Evolutionary conservation across 1,140 invertebrate genomes (phyloP).

Genomic region (Cydia amplana): DNA sequence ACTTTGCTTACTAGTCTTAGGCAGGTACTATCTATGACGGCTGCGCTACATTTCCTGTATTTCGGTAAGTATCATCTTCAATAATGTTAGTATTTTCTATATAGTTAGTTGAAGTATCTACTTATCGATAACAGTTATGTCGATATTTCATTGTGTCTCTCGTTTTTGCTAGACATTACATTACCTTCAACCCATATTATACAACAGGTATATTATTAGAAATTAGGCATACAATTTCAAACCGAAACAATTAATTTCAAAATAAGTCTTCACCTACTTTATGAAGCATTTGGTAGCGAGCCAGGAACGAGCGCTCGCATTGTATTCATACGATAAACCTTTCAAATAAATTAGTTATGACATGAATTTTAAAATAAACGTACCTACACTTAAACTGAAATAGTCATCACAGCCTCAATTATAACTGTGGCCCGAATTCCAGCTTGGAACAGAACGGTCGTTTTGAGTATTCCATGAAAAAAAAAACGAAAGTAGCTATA

Average conservation of each 20-base stretch:
- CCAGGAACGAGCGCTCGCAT: not conserved
- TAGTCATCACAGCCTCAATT: not conserved
- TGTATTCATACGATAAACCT: not conserved
- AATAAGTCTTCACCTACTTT: slow-evolving; percentile 2
- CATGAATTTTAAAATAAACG: not conserved
- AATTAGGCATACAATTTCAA: not conserved
- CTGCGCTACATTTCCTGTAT: too few relatives aligned
- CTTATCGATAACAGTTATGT: too few relatives aligned
- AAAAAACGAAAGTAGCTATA: too few relatives aligned
- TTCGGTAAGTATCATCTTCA: too few relatives aligned
- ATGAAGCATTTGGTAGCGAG: slow-evolving; percentile 5
- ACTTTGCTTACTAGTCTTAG: too few relatives aligned
- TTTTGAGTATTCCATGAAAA: not conserved
- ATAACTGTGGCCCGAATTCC: not conserved
- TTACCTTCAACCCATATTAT: too few relatives aligned
- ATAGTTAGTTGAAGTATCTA: too few relatives aligned
- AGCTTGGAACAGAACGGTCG: not conserved
- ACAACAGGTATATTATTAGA: not conserved
- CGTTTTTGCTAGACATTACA: too few relatives aligned
- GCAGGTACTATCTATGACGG: too few relatives aligned
- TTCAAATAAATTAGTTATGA: slow-evolving; percentile 22
- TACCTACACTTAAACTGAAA: not conserved
- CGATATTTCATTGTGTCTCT: too few relatives aligned
- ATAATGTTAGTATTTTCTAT: too few relatives aligned
- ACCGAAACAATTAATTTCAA: not conserved